Evolutionary conservation across 2,888 invertebrate species (phyloP).

Genomic region (Coelogynopora nodosa): DNA sequence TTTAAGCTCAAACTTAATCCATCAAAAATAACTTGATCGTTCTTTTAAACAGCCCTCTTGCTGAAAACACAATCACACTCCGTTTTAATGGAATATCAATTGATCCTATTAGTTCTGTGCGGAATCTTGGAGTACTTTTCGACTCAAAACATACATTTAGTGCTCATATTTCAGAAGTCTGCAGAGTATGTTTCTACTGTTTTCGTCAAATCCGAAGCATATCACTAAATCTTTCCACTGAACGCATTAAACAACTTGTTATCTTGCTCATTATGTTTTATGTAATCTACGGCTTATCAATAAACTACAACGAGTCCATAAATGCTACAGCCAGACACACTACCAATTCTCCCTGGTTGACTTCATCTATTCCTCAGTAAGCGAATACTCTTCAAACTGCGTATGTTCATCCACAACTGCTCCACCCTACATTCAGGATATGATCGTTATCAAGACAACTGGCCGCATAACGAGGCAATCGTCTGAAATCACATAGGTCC

Average conservation of each 20-base stretch:
- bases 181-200: not conserved
- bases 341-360: not conserved
- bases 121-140: not conserved
- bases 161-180: not conserved
- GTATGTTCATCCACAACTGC: not conserved
- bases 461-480: too few relatives aligned
- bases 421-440: not conserved
- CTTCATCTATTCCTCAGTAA: not conserved
- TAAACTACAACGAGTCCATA: not conserved
- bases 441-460: not conserved
- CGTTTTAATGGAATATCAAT: too few relatives aligned
- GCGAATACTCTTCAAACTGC: not conserved
- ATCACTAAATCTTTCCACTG: not conserved
- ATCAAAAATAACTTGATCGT: too few relatives aligned
- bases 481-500: not conserved
- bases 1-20: too few relatives aligned
- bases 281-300: not conserved
- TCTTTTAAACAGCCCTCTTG: too few relatives aligned
- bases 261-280: not conserved
- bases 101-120: not conserved
- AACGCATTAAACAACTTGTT: not conserved
- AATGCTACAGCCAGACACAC: too few relatives aligned
- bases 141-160: not conserved
- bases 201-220: not conserved
- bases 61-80: too few relatives aligned